Conservation (phyloP, 2,888 invertebrate genomes). For the Brachyptera putata region DNA sequence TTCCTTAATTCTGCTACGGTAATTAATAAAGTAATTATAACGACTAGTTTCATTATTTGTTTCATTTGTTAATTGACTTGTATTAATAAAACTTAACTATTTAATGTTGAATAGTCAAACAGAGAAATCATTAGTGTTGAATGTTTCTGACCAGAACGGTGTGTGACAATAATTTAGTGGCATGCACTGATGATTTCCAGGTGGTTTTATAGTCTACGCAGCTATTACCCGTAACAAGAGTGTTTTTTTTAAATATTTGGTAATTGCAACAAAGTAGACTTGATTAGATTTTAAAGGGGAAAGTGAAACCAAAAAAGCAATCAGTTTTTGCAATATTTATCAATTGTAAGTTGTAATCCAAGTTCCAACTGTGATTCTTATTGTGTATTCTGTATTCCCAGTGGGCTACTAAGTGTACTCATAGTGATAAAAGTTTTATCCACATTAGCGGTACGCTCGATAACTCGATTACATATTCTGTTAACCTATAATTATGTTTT, state of each 20-base stretch:
- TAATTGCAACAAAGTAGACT: constrained; percentile 11
- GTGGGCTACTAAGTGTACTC: no score
- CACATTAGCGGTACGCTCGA: no score
- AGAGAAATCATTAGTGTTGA: no score
- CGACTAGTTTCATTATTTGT: constrained; percentile 8
- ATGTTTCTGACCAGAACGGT: no score
- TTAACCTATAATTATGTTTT: no score
- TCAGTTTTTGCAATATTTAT: constrained; percentile 16
- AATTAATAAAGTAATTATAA: neutral
- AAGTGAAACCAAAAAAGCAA: constrained; percentile 12
- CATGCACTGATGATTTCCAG: constrained; percentile 15
- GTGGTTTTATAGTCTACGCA: constrained; percentile 18
- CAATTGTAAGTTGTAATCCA: no score
- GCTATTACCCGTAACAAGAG: constrained; percentile 7
- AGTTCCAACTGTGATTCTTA: no score
- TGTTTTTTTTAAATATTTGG: constrained; percentile 14
- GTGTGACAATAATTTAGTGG: neutral
- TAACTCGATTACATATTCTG: no score
- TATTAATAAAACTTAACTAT: no score
- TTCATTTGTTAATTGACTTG: neutral
- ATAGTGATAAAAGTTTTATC: no score
- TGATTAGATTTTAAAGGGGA: constrained; percentile 18
- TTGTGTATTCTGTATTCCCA: no score
- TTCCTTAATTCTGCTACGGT: neutral
- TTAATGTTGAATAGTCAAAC: no score